Evolutionary conservation across 2,113 vertebrate species (phyloP), one percentile per base, ranked within the genome.

Genomic region (Chaetorhynchus papuensis): DNA sequence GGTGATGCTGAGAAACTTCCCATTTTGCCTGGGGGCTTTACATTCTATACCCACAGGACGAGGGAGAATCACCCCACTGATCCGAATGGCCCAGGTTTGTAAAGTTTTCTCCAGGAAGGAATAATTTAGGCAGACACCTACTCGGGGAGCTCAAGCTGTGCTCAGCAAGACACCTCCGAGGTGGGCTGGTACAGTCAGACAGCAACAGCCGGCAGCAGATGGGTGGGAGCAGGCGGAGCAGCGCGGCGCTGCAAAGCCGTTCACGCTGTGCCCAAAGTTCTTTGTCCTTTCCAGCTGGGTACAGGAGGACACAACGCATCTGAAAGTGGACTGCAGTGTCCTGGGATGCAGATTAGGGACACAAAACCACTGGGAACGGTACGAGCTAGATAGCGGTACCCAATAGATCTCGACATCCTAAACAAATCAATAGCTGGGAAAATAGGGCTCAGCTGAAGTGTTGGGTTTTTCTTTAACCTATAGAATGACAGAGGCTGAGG

Each of bases 251-350:
- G 93, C 89, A 93, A 83, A 96, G 94, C 92, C 3, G 22, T 35
- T 85, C 72, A 22, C 66, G 20, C 59, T 7, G 56, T 8, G 90
- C 69, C 63, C 3, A 89, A 96, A 93, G 93, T 95, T 96, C 95
- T 93, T 95, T 94, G 94, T 95, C 95, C 92, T 97, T 85, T 88
- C 90, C 83, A 63, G 85, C 47, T 23, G 17, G 80, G 57, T 37
- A 70, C 50, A 2, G 3, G 64, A 80, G 61, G 81, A 93, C 61
- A 49, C 57, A n/a, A 18, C 3, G 3, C 75, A 9, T 54, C 83
- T 35, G n/a, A 42, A 64, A 90, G 82, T 56, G 75, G 81, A 4
- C 89, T 72, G 89, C 66, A 35, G 66, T 12, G 63, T 82, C 85
- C 87, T 6, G 20, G 89, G 35, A 52, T 28, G 70, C 11, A 66